Conservation (phyloP, 1,140 invertebrate species). For the Zaprionus kolodkinae region DNA sequence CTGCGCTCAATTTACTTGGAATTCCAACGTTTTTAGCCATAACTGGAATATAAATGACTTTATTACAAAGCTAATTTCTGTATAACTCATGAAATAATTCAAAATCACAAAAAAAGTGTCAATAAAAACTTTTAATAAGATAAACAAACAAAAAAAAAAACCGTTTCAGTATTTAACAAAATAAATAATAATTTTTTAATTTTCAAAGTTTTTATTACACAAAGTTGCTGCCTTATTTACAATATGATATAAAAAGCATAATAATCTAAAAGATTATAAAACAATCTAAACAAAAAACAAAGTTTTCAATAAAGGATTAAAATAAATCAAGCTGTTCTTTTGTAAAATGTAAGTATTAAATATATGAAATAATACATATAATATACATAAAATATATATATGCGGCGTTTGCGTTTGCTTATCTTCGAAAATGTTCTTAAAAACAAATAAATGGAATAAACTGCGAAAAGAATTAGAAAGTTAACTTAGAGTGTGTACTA, state of each 20-base stretch:
- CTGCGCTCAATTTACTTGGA: constrained; percentile 1
- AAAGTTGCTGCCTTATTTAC: constrained; percentile 3
- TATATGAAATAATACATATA: background rate
- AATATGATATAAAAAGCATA: background rate
- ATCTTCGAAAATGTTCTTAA: background rate
- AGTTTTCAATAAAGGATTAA: background rate
- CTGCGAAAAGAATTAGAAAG: background rate
- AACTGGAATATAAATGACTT: constrained; percentile 3
- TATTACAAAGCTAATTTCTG: background rate
- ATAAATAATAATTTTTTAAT: too few species aligned
- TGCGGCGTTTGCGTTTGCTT: constrained; percentile 5
- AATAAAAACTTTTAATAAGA: background rate
- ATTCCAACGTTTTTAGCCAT: background rate
- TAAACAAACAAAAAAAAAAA: too few species aligned
- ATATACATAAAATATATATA: background rate
- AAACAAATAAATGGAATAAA: too few species aligned
- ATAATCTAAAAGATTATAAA: background rate
- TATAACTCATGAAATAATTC: background rate
- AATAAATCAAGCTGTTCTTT: background rate
- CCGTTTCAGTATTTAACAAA: too few species aligned
- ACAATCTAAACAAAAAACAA: background rate
- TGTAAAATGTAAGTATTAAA: background rate
- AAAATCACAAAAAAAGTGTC: background rate
- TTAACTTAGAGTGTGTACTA: background rate
- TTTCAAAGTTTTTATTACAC: background rate